phyloP scores from a whole-genome alignment of 2,113 vertebrate genomes.

The Tenebrosternarchus preto region DNA sequence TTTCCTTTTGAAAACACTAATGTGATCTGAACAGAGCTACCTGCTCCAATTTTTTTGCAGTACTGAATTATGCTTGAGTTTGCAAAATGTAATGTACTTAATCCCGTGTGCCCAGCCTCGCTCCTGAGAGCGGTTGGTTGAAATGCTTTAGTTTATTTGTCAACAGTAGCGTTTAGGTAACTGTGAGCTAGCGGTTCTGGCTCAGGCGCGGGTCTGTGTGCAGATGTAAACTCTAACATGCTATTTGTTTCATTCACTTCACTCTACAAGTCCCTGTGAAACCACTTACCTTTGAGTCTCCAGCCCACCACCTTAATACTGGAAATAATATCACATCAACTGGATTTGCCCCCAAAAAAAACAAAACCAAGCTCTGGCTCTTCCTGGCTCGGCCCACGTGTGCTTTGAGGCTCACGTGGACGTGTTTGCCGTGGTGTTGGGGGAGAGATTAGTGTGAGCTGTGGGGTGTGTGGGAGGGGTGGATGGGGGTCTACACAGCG shows the following conservation, averaged over 20 bases:
- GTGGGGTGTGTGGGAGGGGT: neutral
- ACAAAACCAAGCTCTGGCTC: slow-evolving; percentile 38
- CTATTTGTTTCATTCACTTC: slow-evolving; percentile 50
- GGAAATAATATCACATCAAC: slow-evolving; percentile 45
- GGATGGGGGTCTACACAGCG: slow-evolving; percentile 8
- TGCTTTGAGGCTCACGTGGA: slow-evolving; percentile 31
- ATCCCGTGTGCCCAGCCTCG: slow-evolving; percentile 15
- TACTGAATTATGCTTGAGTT: slow-evolving; percentile 5
- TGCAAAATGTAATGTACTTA: slow-evolving; percentile 1
- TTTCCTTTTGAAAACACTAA: neutral
- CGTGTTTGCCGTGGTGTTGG: slow-evolving; percentile 26
- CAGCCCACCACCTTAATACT: slow-evolving; percentile 47
- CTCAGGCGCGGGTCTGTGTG: slow-evolving; percentile 38
- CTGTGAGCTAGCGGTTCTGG: slow-evolving; percentile 42
- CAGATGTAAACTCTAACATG: slow-evolving; percentile 31
- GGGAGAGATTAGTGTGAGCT: slow-evolving; percentile 20
- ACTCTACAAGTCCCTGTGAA: slow-evolving; percentile 50
- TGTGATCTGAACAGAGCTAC: slow-evolving; percentile 13
- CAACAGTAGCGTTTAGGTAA: slow-evolving; percentile 52
- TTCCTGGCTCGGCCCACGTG: slow-evolving; percentile 8
- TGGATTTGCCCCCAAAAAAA: slow-evolving; percentile 48
- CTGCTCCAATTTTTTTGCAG: neutral
- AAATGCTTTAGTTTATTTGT: slow-evolving; percentile 42
- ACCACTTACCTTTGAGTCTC: slow-evolving; percentile 57
- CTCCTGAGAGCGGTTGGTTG: neutral